Evolutionary conservation across 1,140 invertebrate species (phyloP).

Genomic region (Prorops nasuta): DNA sequence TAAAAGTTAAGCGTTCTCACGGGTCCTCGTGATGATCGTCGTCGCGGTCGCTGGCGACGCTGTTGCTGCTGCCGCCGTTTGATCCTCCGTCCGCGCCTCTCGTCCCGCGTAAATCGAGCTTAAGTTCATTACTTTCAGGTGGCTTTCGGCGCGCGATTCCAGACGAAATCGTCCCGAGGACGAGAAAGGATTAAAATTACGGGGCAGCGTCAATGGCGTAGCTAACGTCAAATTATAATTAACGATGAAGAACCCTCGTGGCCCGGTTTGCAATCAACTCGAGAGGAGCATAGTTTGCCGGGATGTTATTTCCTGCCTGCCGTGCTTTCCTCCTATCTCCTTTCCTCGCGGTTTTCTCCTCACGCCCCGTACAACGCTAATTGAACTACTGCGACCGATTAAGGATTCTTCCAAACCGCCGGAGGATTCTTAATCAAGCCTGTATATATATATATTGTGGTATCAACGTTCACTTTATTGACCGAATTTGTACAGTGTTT

Average conservation of each 20-base stretch:
- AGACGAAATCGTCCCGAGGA: slow-evolving; percentile 28
- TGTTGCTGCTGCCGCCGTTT: slow-evolving; percentile 20
- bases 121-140: slow-evolving; percentile 40
- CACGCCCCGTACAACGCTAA: no score
- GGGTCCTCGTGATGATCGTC: slow-evolving; percentile 11
- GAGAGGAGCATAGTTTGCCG: slow-evolving; percentile 23
- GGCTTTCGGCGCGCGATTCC: slow-evolving; percentile 25
- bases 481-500: no score
- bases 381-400: no score
- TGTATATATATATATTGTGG: no score
- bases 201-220: slow-evolving; percentile 14
- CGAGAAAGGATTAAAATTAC: slow-evolving; percentile 38
- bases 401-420: no score
- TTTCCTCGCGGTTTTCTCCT: slow-evolving; percentile 3
- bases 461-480: no score
- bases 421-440: no score
- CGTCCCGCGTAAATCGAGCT: slow-evolving; percentile 28
- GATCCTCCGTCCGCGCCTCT: slow-evolving; percentile 18
- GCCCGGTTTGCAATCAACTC: slow-evolving; percentile 28
- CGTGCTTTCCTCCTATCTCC: background rate
- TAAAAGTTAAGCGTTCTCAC: slow-evolving; percentile 33
- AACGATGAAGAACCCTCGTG: slow-evolving; percentile 31
- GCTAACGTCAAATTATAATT: slow-evolving; percentile 41
- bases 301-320: slow-evolving; percentile 16
- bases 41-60: no score